A percentile compares a stretch with the other conserved stretches of the same genome.
Evolutionary conservation across 2,797 vertebrate genomes (phyloP).

Genomic region (Tragopan temminckii): DNA sequence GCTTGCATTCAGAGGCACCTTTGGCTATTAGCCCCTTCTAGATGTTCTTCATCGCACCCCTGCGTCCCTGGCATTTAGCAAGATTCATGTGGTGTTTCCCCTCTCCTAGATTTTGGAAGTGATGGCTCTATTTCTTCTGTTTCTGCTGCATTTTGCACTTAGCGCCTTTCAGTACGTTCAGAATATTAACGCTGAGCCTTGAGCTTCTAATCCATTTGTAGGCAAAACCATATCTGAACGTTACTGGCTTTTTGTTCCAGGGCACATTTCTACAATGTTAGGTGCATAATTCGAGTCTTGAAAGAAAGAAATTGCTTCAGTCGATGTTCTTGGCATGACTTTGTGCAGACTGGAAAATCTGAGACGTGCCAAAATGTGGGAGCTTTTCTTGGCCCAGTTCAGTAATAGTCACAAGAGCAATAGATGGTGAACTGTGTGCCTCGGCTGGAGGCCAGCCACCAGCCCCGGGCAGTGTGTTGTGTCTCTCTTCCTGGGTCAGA

Average conservation of each 20-base stretch:
- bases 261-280: constrained; percentile 43
- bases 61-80: background rate
- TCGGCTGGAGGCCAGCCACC: constrained; percentile 45
- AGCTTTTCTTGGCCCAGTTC: constrained; percentile 65
- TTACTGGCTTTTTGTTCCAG: background rate
- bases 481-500: constrained; percentile 46
- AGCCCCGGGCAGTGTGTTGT: constrained; percentile 37
- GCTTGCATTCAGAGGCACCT: background rate
- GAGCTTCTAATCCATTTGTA: constrained; percentile 39
- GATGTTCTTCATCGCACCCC: background rate
- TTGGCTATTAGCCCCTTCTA: background rate
- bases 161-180: background rate
- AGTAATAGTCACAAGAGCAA: constrained; percentile 65
- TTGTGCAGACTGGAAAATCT: constrained; percentile 72
- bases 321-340: constrained; percentile 72
- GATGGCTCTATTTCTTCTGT: background rate
- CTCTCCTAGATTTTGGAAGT: background rate
- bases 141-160: constrained; percentile 34
- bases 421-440: constrained; percentile 64
- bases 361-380: constrained; percentile 63
- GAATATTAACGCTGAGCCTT: constrained; percentile 24
- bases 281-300: constrained; percentile 52
- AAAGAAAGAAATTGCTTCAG: constrained; percentile 58
- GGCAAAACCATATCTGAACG: background rate
- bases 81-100: background rate